These are phyloP conservation scores for Bolinopsis microptera DNA, from an alignment of 37 sponge, comb jelly and placozoan species.

Conservation along the genomic window DNA sequence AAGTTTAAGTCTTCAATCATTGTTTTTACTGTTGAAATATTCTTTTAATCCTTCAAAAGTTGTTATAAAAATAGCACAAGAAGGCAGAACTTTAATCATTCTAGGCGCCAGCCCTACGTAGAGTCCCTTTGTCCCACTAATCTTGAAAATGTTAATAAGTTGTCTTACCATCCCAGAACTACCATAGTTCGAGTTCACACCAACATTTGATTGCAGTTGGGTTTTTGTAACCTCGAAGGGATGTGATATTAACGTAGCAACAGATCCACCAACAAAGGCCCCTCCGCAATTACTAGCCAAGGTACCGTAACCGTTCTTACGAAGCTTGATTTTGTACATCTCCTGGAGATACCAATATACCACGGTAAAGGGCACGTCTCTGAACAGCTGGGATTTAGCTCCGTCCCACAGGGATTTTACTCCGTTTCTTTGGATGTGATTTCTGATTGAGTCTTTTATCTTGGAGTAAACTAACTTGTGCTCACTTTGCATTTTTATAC, in stretches of 20 bases:
- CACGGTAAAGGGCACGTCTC: constrained; percentile 38
- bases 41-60: constrained; percentile 60
- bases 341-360: constrained; percentile 62
- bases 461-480: not conserved
- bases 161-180: not conserved
- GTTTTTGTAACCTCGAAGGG: constrained; percentile 24
- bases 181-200: not conserved
- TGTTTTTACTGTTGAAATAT: constrained; percentile 13
- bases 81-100: constrained; percentile 34
- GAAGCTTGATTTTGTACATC: not conserved
- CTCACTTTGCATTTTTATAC: constrained; percentile 52
- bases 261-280: not conserved
- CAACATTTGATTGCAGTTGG: constrained; percentile 53
- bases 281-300: constrained; percentile 8
- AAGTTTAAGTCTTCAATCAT: no score
- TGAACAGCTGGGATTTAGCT: constrained; percentile 1
- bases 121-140: not conserved
- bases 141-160: not conserved
- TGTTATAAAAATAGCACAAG: constrained; percentile 56
- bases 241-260: constrained; percentile 27
- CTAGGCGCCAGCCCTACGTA: constrained; percentile 21
- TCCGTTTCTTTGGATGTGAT: constrained; percentile 16
- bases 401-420: constrained; percentile 39
- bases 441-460: not conserved
- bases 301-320: not conserved